These are phyloP conservation scores for Cichlasoma orientale DNA, from an alignment of 2,797 vertebrate genomes.

Conservation along the genomic window DNA sequence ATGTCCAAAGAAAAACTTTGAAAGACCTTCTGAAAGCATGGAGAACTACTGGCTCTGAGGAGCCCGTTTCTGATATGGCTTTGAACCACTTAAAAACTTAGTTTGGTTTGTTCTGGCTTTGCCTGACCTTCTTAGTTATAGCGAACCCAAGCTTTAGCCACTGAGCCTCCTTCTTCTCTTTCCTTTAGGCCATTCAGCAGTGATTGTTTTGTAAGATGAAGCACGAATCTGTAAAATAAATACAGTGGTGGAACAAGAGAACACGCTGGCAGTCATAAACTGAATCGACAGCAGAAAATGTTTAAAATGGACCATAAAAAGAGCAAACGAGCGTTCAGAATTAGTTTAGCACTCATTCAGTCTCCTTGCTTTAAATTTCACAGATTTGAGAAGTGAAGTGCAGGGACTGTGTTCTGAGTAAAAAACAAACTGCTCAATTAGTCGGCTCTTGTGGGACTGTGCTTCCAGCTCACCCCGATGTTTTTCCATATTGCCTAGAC, in stretches of 20 bases:
- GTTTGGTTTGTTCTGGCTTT: background rate
- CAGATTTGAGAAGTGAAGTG: slow-evolving; percentile 15
- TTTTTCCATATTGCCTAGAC: slow-evolving; percentile 63
- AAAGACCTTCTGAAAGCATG: background rate
- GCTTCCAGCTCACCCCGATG: slow-evolving; percentile 39
- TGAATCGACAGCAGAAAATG: background rate
- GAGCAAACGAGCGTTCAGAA: slow-evolving; percentile 19
- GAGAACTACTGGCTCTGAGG: background rate
- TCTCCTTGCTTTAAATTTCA: slow-evolving; percentile 11
- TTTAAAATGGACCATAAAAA: background rate
- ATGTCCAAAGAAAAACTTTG: background rate
- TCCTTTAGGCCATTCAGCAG: no score
- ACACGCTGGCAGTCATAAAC: slow-evolving; percentile 15
- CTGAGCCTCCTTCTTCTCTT: no score
- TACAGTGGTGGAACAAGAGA: slow-evolving; percentile 1
- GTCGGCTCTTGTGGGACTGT: slow-evolving; percentile 25
- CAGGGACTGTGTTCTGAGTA: slow-evolving; percentile 18
- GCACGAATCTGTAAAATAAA: background rate
- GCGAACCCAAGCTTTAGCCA: no score
- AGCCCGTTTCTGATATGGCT: background rate
- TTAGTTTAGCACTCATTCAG: slow-evolving; percentile 9
- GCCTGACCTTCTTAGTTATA: no score
- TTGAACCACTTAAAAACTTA: background rate
- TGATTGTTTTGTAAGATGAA: background rate
- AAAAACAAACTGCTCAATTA: slow-evolving; percentile 58